These are phyloP conservation scores for Lepidurus couesii DNA, from an alignment of 1,140 invertebrate genomes.

Conservation along the genomic window DNA sequence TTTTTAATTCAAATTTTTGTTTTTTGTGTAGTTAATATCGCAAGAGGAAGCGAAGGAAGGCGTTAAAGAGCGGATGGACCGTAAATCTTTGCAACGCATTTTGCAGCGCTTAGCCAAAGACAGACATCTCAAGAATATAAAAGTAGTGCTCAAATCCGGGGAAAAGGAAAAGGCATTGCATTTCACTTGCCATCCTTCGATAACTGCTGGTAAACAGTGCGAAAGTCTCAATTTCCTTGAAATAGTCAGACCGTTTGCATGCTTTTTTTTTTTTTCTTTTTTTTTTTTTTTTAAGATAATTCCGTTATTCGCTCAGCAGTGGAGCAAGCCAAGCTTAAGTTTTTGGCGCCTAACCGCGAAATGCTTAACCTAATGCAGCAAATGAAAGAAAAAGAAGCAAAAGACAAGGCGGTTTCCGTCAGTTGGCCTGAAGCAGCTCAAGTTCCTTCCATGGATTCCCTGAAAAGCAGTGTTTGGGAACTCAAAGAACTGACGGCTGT, in stretches of 20 bases:
- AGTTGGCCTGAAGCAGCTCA: conserved; percentile 26
- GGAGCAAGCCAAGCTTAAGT: conserved; percentile 58
- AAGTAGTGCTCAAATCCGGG: conserved; percentile 50
- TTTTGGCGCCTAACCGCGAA: conserved; percentile 44
- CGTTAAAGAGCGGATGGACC: conserved; percentile 53
- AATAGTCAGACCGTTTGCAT: background rate
- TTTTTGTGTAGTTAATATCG: conserved; percentile 45
- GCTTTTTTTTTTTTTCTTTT: conserved; percentile 23
- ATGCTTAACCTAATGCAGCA: background rate
- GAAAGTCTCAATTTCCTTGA: background rate
- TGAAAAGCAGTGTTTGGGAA: conserved; percentile 23
- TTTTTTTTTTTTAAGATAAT: conserved; percentile 44
- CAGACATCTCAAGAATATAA: conserved; percentile 55
- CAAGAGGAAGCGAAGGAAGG: conserved; percentile 54
- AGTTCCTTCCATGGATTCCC: background rate
- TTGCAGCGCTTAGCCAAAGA: conserved; percentile 52
- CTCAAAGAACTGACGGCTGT: conserved; percentile 24
- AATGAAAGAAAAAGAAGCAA: conserved; percentile 23
- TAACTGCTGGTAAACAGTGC: conserved; percentile 39
- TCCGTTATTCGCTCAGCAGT: conserved; percentile 53
- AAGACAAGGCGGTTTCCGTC: conserved; percentile 10
- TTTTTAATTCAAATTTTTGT: background rate
- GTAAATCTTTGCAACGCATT: conserved; percentile 55
- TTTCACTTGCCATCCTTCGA: conserved; percentile 55
- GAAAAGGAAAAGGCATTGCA: conserved; percentile 48